Base-by-base conservation (phyloP, 2,888 invertebrate genomes). In the Habrosyne pyritoides region DNA sequence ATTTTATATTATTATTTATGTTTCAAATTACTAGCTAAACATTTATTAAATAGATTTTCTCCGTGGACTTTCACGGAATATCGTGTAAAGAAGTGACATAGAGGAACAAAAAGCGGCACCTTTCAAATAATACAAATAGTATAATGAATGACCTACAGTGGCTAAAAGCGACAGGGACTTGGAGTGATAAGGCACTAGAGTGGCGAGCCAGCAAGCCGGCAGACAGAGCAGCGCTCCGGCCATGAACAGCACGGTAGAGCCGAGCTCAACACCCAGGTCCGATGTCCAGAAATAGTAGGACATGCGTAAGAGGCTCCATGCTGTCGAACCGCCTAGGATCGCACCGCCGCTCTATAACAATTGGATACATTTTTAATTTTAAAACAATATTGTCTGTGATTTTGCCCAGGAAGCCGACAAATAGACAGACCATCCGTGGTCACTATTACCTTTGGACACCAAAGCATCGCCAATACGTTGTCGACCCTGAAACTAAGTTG, bases 271-370 rank as follows among this genome's bases (percentile, higher is more conserved):
- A 30, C 87, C 88, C 61, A 91, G 73, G 64, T 91, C 91, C 28
- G 89, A 78, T 21, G 86, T 85, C 91, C 91, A 91, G 78, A 91
- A 91, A 71, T 89, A 89, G 66, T 90, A 91, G 2, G 87, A 90
- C 77, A 91, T 84, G 14, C 90, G 86, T 50, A 89, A 66, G 12
- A 91, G 75, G 47, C 73, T 83, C 87, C 90, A 91, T 64, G 82
- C 67, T 14, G 87, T 78, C 1, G 89, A 82, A 0, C 81, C 83
- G 47, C 90, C 87, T 2, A 91, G 81, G 36, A 91, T 82, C 1
- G 83, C 77, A 2, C 90, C 91, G n/a, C 90, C 89, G 49, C 89
- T 89, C 91, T 91, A 33, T 10, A 53, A 24, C 53, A 21, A 51
- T 5, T 33, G n/a, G n/a, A n/a, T n/a, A n/a, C n/a, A n/a, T n/a